These are phyloP conservation scores for Rhynchophorus ferrugineus DNA, from an alignment of 1,140 invertebrate genomes.

Conservation along the genomic window DNA sequence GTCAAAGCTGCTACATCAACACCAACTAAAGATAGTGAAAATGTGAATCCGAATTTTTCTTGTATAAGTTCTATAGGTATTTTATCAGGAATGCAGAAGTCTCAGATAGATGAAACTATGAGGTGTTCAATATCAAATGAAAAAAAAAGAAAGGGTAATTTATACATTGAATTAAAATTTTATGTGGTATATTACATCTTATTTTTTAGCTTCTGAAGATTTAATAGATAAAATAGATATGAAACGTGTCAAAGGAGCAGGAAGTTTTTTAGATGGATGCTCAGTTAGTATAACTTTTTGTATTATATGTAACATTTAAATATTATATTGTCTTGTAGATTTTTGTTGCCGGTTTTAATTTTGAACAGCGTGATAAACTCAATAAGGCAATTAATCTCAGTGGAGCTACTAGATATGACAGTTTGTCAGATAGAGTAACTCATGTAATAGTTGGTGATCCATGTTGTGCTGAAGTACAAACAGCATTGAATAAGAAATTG, in stretches of 20 bases:
- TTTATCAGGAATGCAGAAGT: neutral
- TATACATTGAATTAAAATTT: neutral
- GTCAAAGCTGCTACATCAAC: constrained; percentile 42
- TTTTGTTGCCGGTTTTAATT: constrained; percentile 58
- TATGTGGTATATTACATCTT: neutral
- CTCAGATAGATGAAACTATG: constrained; percentile 13
- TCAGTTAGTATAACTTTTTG: constrained; percentile 50
- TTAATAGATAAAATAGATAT: constrained; percentile 53
- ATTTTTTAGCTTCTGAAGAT: constrained; percentile 14
- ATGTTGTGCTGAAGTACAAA: constrained; percentile 42
- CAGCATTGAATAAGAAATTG: constrained; percentile 39
- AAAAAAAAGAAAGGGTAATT: constrained; percentile 6
- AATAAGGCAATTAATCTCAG: constrained; percentile 69
- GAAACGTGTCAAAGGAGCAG: constrained; percentile 58
- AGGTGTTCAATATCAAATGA: constrained; percentile 6
- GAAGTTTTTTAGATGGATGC: constrained; percentile 76
- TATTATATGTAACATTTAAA: constrained; percentile 5
- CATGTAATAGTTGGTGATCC: constrained; percentile 68
- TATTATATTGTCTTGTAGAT: constrained; percentile 41
- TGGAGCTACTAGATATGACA: constrained; percentile 72
- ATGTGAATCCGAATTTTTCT: constrained; percentile 36
- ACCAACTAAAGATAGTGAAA: constrained; percentile 45
- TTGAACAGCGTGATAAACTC: constrained; percentile 62
- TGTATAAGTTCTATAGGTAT: constrained; percentile 31
- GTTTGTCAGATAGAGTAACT: constrained; percentile 65